Conservation (phyloP, 2,113 vertebrate species). For the Saccopteryx leptura region DNA sequence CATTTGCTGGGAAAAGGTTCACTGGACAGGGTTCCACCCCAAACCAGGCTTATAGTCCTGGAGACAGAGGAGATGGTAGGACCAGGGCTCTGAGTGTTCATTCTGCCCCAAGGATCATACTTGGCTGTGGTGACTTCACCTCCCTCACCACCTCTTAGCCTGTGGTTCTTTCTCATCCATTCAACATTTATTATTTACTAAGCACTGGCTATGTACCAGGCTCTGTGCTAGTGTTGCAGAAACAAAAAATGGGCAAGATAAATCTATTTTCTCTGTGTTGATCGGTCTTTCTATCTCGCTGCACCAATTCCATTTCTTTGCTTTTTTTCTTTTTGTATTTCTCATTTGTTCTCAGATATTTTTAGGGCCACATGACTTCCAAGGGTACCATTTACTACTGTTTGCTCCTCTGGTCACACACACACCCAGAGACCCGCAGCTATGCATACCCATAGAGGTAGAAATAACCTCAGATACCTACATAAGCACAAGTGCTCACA, state of each 20-base stretch:
- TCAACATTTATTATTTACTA: constrained; percentile 37
- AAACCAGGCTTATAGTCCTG: not conserved
- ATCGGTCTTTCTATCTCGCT: not conserved
- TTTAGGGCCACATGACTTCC: not conserved
- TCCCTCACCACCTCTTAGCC: not conserved
- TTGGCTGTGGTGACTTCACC: not conserved
- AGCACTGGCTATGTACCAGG: not conserved
- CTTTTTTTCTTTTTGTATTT: not conserved
- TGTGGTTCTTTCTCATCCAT: not conserved
- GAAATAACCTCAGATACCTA: not conserved
- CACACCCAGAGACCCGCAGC: not conserved
- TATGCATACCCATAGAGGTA: not conserved
- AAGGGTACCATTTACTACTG: not conserved
- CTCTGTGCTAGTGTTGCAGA: not conserved
- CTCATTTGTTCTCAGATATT: not conserved
- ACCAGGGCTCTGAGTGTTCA: not conserved
- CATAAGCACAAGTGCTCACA: not conserved
- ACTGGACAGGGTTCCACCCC: not conserved
- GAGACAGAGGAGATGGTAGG: not conserved
- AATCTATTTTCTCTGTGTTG: constrained; percentile 36
- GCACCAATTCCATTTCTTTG: not conserved
- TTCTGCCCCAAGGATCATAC: not conserved
- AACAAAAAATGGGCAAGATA: not conserved
- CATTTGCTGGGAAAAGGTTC: not conserved
- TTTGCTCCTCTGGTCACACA: not conserved